Evolutionary conservation across 2,113 vertebrate species (phyloP).

Genomic region (Phainopepla nitens): DNA sequence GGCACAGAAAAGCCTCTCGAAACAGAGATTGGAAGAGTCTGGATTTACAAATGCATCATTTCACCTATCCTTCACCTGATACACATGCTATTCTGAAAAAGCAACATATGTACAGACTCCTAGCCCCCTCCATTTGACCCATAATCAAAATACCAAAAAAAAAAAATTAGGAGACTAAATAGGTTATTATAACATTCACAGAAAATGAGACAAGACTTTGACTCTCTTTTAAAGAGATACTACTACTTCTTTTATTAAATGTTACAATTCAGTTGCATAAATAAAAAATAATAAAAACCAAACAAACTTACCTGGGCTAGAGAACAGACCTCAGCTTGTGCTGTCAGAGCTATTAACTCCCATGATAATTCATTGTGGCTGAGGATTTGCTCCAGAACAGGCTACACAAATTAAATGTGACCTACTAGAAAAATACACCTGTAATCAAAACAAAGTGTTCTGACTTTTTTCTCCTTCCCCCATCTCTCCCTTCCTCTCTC

Average conservation of each 20-base stretch:
- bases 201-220: background rate
- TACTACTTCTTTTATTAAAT: background rate
- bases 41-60: background rate
- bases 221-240: background rate
- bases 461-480: background rate
- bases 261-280: background rate
- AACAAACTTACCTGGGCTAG: background rate
- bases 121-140: background rate
- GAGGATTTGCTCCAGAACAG: background rate
- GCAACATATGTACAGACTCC: background rate
- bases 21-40: background rate
- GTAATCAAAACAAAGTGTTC: background rate
- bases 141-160: background rate
- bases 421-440: constrained; percentile 10
- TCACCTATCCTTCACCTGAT: background rate
- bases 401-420: background rate
- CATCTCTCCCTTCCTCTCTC: too few species aligned
- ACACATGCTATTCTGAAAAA: background rate
- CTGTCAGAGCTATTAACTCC: background rate
- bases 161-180: background rate
- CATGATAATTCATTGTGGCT: background rate
- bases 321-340: background rate
- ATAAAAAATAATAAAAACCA: background rate
- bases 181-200: background rate
- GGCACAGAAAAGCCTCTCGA: background rate